phyloP scores from a whole-genome alignment of 2,888 invertebrate species.

The Odontomyia ornata region DNA sequence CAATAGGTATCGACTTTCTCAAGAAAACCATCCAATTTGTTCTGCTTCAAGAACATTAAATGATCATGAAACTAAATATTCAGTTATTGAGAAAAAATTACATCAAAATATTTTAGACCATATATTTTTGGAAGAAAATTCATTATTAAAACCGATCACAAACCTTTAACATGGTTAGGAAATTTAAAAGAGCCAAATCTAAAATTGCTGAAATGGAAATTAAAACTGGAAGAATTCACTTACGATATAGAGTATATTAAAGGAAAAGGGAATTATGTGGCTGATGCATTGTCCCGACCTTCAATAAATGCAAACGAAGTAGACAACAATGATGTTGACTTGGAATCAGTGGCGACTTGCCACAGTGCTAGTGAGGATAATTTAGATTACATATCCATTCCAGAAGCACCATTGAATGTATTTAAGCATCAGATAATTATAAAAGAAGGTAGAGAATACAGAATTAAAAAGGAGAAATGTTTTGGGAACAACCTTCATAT shows the following conservation, averaged over 20 bases:
- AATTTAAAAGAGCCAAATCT: too few relatives aligned
- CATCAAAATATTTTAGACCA: too few relatives aligned
- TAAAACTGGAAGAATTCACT: background rate
- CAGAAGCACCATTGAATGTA: too few relatives aligned
- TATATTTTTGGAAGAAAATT: too few relatives aligned
- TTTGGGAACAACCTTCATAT: background rate
- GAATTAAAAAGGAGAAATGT: background rate
- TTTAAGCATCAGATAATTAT: too few relatives aligned
- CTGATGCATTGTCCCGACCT: background rate
- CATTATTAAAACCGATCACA: too few relatives aligned
- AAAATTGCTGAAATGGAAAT: too few relatives aligned
- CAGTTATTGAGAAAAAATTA: background rate
- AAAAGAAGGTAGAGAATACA: background rate
- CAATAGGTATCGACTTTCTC: background rate
- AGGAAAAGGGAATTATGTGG: background rate
- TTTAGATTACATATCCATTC: conserved; percentile 6
- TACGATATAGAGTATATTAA: too few relatives aligned
- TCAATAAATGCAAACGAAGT: too few relatives aligned
- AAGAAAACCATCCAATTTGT: background rate
- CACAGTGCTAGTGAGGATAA: conserved; percentile 12
- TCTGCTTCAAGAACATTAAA: conserved; percentile 4
- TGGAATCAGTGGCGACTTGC: background rate
- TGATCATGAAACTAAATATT: background rate
- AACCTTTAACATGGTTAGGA: too few relatives aligned
- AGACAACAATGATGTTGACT: background rate